Evolutionary conservation across 2,888 invertebrate species (phyloP).

Genomic region (Polydrusus pterygomalis): DNA sequence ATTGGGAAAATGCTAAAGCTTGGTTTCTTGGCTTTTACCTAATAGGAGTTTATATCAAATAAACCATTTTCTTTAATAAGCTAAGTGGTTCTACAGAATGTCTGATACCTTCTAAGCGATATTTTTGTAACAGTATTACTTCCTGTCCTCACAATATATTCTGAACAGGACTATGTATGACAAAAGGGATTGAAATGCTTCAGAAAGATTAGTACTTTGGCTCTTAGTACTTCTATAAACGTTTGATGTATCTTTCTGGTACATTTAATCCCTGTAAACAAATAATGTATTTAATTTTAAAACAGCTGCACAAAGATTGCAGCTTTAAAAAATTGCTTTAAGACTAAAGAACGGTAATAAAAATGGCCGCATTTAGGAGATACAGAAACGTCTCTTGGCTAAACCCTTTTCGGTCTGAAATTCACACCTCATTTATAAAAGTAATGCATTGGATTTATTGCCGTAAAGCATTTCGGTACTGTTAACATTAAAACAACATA

Average conservation of each 20-base stretch:
- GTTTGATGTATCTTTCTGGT: too few relatives aligned
- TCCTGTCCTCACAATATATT: too few relatives aligned
- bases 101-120: too few relatives aligned
- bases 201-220: too few relatives aligned
- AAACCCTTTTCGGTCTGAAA: conserved; percentile 29
- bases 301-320: neutral
- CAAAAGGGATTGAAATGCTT: too few relatives aligned
- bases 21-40: conserved; percentile 18
- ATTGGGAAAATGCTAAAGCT: conserved; percentile 20
- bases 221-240: too few relatives aligned
- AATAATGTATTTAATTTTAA: too few relatives aligned
- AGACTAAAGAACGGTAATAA: conserved; percentile 14
- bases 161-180: too few relatives aligned
- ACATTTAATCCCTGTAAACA: too few relatives aligned
- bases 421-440: conserved; percentile 42
- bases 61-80: conserved; percentile 18
- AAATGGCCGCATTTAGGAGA: conserved; percentile 21
- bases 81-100: neutral
- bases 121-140: too few relatives aligned
- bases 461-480: conserved; percentile 41
- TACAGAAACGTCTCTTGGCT: conserved; percentile 18
- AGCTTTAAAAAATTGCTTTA: neutral
- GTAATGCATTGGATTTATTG: conserved; percentile 31
- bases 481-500: conserved; percentile 46
- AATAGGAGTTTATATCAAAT: conserved; percentile 12